A percentile compares a stretch with the other conserved stretches of the same genome.
phyloP scores from a whole-genome alignment of 2,888 invertebrate genomes.

The Polyommatus icarus region DNA sequence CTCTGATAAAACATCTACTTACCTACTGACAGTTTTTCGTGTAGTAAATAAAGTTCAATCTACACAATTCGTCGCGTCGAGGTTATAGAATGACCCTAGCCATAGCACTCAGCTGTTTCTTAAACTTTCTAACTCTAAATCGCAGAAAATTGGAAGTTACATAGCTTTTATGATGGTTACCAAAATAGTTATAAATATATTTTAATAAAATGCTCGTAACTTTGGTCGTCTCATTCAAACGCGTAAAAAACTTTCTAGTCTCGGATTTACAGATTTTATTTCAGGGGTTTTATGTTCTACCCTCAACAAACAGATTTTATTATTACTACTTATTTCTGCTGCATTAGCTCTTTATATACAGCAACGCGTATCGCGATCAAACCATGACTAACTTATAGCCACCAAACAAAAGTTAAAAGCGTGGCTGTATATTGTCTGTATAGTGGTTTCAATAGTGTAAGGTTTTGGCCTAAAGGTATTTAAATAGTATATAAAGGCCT shows the following conservation, averaged over 20 bases:
- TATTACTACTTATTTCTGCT: constrained; percentile 14
- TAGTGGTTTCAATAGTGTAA: too few relatives aligned
- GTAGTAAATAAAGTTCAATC: too few relatives aligned
- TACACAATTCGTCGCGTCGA: too few relatives aligned
- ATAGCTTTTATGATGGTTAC: constrained; percentile 7
- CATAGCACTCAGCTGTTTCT: not conserved
- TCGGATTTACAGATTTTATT: constrained; percentile 62
- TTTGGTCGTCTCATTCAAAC: constrained; percentile 59
- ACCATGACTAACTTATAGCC: too few relatives aligned
- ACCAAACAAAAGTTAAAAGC: too few relatives aligned
- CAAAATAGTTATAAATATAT: constrained; percentile 28
- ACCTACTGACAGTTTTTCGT: too few relatives aligned
- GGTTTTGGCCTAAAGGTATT: too few relatives aligned
- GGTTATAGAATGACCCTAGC: too few relatives aligned
- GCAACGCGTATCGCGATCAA: too few relatives aligned
- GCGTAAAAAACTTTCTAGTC: constrained; percentile 74
- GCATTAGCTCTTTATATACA: not conserved
- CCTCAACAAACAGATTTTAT: constrained; percentile 17
- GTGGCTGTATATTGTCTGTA: too few relatives aligned
- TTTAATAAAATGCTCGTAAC: constrained; percentile 8
- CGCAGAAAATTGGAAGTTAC: not conserved
- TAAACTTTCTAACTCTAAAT: not conserved
- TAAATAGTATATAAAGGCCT: too few relatives aligned
- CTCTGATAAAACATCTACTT: too few relatives aligned
- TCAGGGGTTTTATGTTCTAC: constrained; percentile 40